phyloP scores from a whole-genome alignment of 2,113 vertebrate species.

The Rhynchomys soricoides region DNA sequence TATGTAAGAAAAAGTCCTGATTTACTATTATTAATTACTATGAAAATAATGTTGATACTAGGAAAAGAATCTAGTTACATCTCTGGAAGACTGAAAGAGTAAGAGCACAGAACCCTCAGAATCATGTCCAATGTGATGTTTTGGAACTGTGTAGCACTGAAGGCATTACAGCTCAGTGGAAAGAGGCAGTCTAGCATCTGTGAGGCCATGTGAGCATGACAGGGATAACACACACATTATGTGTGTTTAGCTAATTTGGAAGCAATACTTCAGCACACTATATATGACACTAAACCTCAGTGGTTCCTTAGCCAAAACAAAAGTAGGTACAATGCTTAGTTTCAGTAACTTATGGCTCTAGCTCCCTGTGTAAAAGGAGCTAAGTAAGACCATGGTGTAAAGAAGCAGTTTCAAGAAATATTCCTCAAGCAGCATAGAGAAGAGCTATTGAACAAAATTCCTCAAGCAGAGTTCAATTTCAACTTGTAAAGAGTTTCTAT shows the following conservation, averaged over 20 bases:
- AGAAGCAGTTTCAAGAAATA: neutral
- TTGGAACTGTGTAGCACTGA: neutral
- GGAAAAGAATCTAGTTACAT: neutral
- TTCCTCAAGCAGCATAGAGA: neutral
- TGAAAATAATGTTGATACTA: neutral
- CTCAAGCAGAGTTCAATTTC: neutral
- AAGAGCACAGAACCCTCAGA: neutral
- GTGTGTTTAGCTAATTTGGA: neutral
- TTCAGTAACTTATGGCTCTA: constrained; percentile 28
- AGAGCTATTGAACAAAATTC: neutral
- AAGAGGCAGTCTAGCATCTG: neutral
- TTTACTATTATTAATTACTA: neutral
- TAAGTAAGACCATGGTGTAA: neutral
- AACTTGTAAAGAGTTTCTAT: constrained; percentile 3
- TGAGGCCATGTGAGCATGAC: neutral
- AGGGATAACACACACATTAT: neutral
- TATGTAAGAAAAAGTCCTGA: neutral
- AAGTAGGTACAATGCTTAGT: constrained; percentile 4
- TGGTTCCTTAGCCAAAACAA: constrained; percentile 28
- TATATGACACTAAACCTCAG: neutral
- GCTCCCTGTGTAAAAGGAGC: constrained; percentile 1
- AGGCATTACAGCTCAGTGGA: neutral
- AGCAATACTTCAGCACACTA: constrained; percentile 3
- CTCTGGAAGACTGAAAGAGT: neutral
- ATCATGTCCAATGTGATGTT: neutral